Conservation (phyloP, 2,797 vertebrate genomes). For the Miichthys miiuy region DNA sequence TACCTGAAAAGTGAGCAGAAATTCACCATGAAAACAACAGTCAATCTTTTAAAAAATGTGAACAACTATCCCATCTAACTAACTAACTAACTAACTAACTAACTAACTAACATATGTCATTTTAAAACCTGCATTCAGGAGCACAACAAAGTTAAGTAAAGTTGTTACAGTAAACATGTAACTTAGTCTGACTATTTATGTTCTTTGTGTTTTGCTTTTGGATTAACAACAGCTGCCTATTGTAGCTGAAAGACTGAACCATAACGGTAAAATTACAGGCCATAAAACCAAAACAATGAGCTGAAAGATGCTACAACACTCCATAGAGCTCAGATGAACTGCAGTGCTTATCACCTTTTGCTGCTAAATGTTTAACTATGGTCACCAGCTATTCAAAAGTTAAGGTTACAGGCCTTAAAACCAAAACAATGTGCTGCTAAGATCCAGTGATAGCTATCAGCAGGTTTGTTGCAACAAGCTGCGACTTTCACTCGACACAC, state of each 20-base stretch:
- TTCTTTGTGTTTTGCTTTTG: too few relatives aligned
- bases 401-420: too few relatives aligned
- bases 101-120: too few relatives aligned
- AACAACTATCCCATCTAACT: not conserved
- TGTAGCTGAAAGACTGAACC: too few relatives aligned
- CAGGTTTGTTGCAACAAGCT: not conserved
- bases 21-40: not conserved
- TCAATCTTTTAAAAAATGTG: not conserved
- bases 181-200: too few relatives aligned
- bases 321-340: not conserved
- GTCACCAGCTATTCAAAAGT: not conserved
- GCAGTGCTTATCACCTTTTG: too few relatives aligned
- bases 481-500: not conserved
- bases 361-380: too few relatives aligned
- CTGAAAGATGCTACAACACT: not conserved
- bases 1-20: slow-evolving; percentile 49
- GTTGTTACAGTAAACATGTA: not conserved
- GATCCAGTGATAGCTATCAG: not conserved
- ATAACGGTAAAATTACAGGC: too few relatives aligned
- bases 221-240: too few relatives aligned
- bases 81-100: too few relatives aligned
- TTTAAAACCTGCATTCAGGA: not conserved
- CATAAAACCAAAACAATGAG: too few relatives aligned
- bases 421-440: not conserved
- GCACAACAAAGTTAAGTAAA: not conserved